Base-by-base conservation (phyloP, 2,797 vertebrate genomes). In the Microtus californicus region DNA sequence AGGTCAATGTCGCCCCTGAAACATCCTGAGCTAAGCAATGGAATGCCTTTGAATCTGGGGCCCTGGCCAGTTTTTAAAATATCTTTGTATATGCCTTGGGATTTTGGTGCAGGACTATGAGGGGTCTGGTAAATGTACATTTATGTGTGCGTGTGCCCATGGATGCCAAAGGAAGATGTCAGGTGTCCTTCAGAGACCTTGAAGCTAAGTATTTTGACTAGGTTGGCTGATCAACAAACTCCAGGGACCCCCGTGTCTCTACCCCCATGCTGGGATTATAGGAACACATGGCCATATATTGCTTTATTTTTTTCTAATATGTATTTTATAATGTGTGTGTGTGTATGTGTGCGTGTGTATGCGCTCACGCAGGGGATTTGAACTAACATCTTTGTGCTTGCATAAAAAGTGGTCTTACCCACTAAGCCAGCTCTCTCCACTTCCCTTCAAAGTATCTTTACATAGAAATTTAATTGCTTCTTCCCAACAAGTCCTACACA, bases 281-380 rank as follows among this genome's bases (percentile, higher is more conserved):
- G 45, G 23, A 48, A 87, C 10, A 29, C n/a, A 54, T 27, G 37
- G 67, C 25, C 48, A 37, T 56, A 40, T 15, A 40, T 87, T 48
- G 1, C 48, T 73, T 31, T 87, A 29, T 17, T 61, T 37, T 56
- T 56, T 59, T 21, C 56, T 23, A 59, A 23, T 56, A 56, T 56
- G 21, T 56, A 56, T 56, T 21, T 56, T 56, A 56, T 56, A 56
- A 2, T 21, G 1, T 56, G 54, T 56, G 54, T 56, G 54, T 10
- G 48, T 48, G 48, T 59, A 21, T 23, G 19, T 7, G 19, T 4
- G 5, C 5, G 15, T 6, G 19, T 0, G 14, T 6, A 3, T 17
- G 54, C 6, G 21, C 19, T 0, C 17, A 19, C 10, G 8, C 67
- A 73, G 13, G n/a, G 23, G 34, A 54, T 71, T 87, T 71, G 34